Base-by-base conservation (phyloP, 2,797 vertebrate species). In the Echeneis naucrates region DNA sequence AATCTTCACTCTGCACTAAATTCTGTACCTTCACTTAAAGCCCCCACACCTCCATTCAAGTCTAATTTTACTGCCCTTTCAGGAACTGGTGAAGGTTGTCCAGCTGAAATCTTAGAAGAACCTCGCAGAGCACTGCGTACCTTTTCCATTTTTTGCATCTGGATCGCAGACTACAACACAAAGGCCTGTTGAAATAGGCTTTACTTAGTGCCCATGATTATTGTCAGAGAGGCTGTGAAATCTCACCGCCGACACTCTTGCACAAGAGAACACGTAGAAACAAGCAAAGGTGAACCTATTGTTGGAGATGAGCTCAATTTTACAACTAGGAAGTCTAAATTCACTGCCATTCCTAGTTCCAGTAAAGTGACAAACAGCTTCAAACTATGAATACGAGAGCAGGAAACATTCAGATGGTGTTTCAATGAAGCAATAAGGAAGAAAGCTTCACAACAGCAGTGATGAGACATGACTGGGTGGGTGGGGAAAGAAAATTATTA, bases 41-140 rank as follows among this genome's bases (percentile, higher is more conserved):
- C 68, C 57, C 14, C 40, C 4, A 13, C 74, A 37, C 16, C 40
- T 3, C 40, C 40, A 19, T 61, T 55, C 40, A 72, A 12, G 56
- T 72, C 68, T 57, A 30, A 72, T 79, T 70, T 63, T 67, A 71
- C 47, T 65, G 30, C 30, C 24, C 58, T 61, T 38, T 67, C 55
- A 70, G 30, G 55, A 30, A 60, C 38, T 3, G 8, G 50, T 27
- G 24, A 50, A 54, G 53, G 62, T 38, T 30, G 50, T 38, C 38
- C 16, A 48, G 8, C 30, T 82, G 86, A 85, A 88, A 87, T 72
- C 68, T 76, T 59, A 77, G 57, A 78, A 7, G 0, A 60, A 63
- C 26, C 16, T 59, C 10, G 17, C 1, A 32, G 61, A 50, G 33
- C 47, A 14, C 40, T 23, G 11, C 17, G 17, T 12, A 56, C 47